phyloP scores from a whole-genome alignment of 2,797 vertebrate species.

The Erpetoichthys calabaricus region DNA sequence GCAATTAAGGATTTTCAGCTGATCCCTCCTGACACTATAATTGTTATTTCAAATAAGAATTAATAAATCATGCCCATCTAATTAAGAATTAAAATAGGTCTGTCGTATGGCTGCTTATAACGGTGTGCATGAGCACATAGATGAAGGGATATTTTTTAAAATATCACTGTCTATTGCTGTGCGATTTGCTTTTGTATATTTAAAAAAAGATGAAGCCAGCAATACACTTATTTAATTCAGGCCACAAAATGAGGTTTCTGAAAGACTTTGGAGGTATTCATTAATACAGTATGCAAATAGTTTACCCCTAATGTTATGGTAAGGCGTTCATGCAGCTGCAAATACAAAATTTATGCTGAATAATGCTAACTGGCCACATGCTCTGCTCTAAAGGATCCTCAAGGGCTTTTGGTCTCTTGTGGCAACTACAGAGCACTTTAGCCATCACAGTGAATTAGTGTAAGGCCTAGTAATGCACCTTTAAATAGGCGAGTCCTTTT shows the following conservation, averaged over 20 bases:
- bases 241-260: constrained; percentile 28
- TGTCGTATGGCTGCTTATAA: constrained; percentile 44
- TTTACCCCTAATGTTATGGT: constrained; percentile 31
- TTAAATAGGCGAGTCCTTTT: constrained; percentile 70
- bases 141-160: constrained; percentile 21
- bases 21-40: constrained; percentile 71
- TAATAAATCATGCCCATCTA: constrained; percentile 85
- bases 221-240: constrained; percentile 23
- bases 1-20: constrained; percentile 73
- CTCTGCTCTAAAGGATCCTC: constrained; percentile 41
- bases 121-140: constrained; percentile 34
- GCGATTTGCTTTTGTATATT: constrained; percentile 20
- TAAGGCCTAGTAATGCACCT: constrained; percentile 76
- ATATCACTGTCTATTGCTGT: constrained; percentile 3
- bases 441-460: constrained; percentile 81
- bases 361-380: constrained; percentile 59
- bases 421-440: constrained; percentile 74
- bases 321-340: constrained; percentile 34
- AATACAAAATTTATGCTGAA: constrained; percentile 68
- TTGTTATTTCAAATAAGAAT: constrained; percentile 90
- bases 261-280: constrained; percentile 36
- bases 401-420: constrained; percentile 51
- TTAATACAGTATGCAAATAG: constrained; percentile 48
- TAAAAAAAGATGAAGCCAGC: constrained; percentile 15
- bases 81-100: constrained; percentile 84